Percentiles rank a stretch among this genome's conserved stretches.
Conservation (phyloP, 1,140 invertebrate species). For the Sogatella furcifera region DNA sequence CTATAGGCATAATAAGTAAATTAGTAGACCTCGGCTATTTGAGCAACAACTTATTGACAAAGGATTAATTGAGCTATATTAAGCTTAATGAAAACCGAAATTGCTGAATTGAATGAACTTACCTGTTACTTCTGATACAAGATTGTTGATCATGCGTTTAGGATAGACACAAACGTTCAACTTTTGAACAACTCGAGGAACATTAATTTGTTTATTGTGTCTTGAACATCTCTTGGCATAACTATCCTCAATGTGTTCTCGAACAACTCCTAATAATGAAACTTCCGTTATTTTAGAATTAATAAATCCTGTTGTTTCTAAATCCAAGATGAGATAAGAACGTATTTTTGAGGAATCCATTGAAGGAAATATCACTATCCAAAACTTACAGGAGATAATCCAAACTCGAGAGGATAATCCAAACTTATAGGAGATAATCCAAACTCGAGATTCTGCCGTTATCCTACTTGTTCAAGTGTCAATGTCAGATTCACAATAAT, state of each 20-base stretch:
- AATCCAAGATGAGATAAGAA: slow-evolving; percentile 49
- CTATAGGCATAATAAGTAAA: no score
- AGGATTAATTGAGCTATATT: not conserved
- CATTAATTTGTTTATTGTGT: not conserved
- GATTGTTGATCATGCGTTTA: slow-evolving; percentile 34
- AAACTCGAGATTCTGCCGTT: no score
- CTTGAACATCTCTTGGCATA: slow-evolving; percentile 13
- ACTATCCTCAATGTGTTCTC: slow-evolving; percentile 32
- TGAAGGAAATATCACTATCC: no score
- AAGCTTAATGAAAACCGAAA: no score
- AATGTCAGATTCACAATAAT: no score
- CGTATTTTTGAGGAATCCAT: slow-evolving; percentile 27
- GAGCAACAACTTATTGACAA: no score
- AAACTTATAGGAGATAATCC: no score
- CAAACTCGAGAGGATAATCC: no score
- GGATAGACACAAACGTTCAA: slow-evolving; percentile 51
- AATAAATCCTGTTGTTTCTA: slow-evolving; percentile 52
- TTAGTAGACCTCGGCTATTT: no score
- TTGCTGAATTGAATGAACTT: slow-evolving; percentile 13
- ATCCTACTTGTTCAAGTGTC: no score
- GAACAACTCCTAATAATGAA: slow-evolving; percentile 39
- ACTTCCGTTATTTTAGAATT: slow-evolving; percentile 50
- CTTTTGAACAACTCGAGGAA: slow-evolving; percentile 48
- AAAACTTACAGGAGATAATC: no score
- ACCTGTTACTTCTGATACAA: slow-evolving; percentile 41